A percentile compares a stretch with the other conserved stretches of the same genome.
Evolutionary conservation across 2,888 invertebrate genomes (phyloP).

Genomic region (Axea sp.): DNA sequence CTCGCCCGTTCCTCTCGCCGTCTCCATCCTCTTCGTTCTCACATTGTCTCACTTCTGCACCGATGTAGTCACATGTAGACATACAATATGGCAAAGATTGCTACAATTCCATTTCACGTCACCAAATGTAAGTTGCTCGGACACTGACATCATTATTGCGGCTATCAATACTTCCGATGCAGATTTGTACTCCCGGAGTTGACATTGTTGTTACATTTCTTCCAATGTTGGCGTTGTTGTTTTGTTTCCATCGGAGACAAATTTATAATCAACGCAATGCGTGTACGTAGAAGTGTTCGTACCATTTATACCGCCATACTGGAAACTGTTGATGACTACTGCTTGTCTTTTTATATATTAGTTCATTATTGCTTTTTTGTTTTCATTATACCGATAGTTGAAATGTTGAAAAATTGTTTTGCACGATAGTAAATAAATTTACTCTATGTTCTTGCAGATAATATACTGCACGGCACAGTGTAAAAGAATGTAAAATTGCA

Average conservation of each 20-base stretch:
- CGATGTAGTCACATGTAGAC: conserved; percentile 46
- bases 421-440: no score
- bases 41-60: conserved; percentile 27
- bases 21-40: conserved; percentile 24
- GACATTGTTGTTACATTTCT: conserved; percentile 21
- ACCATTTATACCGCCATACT: no score
- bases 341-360: no score
- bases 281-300: no score
- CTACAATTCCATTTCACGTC: conserved; percentile 55
- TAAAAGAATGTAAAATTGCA: no score
- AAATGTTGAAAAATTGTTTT: no score
- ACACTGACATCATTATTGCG: conserved; percentile 57
- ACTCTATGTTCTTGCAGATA: no score
- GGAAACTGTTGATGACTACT: no score
- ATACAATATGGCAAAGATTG: conserved; percentile 55
- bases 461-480: no score
- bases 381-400: no score
- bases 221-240: conserved; percentile 5
- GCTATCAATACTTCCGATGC: conserved; percentile 24
- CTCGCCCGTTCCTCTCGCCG: conserved; percentile 44
- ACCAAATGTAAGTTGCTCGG: conserved; percentile 44
- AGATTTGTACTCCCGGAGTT: conserved; percentile 27
- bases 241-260: background rate
- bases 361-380: no score
- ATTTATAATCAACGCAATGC: no score